Base-by-base conservation (phyloP, 2,888 invertebrate species). In the Lithophane leautieri region DNA sequence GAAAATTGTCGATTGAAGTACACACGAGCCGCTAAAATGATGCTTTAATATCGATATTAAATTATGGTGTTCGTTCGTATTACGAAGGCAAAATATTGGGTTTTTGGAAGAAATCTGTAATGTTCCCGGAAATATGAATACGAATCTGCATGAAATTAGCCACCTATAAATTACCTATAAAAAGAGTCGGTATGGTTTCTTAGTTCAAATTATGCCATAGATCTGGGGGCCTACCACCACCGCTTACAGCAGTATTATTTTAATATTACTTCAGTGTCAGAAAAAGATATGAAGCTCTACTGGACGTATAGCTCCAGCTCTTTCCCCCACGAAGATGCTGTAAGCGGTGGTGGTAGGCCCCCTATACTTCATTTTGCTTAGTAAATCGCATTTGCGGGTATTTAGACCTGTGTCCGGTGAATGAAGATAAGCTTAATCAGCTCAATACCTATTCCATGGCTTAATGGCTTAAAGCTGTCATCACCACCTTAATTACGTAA, bases 1-100 rank as follows among this genome's bases (percentile, higher is more conserved):
- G 93, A 89, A 88, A 89, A 87, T 89, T 88, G 88, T 88, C 88
- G 85, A 86, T 80, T 82, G 73, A 77, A 79, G 73, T 69, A 76
- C 66, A 28, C 34, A 52, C 12, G n/a, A 50, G 78, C 69, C 70
- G 68, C 77, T 88, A 88, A 88, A 78, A 88, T 79, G 82, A 9
- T 68, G 81, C 80, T 68, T 74, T 73, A 52, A 80, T 60, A 60
- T 76, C 19, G 68, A 25, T 58, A 40, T 22, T 56, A 62, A 72
- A 75, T 70, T 70, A 60, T 42, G 22, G 16, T 42, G 25, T 52
- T 12, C 42, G 25, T 44, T 12, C 34, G 25, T 40, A 25, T 58
- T 74, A 44, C n/a, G 19, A 61, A 19, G 4, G 14, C 7, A 58
- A 28, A 47, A 28, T 54, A 28, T 79, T 61, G 14, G 6, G 25